A percentile compares a stretch with the other conserved stretches of the same genome.
These are phyloP conservation scores for Hymenochirus boettgeri DNA, from an alignment of 2,113 vertebrate species.

Conservation along the genomic window DNA sequence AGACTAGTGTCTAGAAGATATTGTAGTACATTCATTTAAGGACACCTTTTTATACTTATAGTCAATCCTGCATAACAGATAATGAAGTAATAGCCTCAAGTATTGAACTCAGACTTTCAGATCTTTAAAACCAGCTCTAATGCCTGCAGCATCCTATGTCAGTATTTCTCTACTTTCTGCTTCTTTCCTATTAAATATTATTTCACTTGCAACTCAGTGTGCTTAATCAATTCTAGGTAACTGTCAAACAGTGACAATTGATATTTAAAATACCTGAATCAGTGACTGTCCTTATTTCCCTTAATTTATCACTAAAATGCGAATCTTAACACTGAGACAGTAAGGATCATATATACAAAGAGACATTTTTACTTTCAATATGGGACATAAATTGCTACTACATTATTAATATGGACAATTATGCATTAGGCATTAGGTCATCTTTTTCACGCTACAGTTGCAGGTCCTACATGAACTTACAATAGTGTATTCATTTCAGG, in stretches of 20 bases:
- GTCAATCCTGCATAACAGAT: constrained; percentile 25
- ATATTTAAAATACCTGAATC: constrained; percentile 35
- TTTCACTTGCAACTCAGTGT: constrained; percentile 26
- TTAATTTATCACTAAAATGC: constrained; percentile 9
- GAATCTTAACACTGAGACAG: constrained; percentile 3
- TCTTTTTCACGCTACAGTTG: too few species aligned
- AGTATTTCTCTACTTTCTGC: constrained; percentile 32
- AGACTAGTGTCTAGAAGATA: too few species aligned
- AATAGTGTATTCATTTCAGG: too few species aligned
- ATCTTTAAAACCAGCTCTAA: constrained; percentile 35
- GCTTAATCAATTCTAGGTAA: constrained; percentile 32
- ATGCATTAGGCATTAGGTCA: too few species aligned
- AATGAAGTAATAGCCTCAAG: constrained; percentile 29
- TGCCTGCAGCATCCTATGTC: constrained; percentile 36
- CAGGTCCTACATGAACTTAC: too few species aligned
- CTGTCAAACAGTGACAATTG: constrained; percentile 32
- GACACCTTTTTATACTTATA: constrained; percentile 26
- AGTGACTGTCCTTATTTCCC: constrained; percentile 25
- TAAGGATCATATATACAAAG: too few species aligned
- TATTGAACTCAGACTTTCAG: constrained; percentile 31
- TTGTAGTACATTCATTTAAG: constrained; percentile 4
- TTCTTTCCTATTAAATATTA: constrained; percentile 30
- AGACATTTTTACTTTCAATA: too few species aligned
- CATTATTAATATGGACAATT: too few species aligned
- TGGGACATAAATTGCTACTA: too few species aligned